Evolutionary conservation across 2,797 vertebrate genomes (phyloP).

Genomic region (Spinibarbus caldwelli): DNA sequence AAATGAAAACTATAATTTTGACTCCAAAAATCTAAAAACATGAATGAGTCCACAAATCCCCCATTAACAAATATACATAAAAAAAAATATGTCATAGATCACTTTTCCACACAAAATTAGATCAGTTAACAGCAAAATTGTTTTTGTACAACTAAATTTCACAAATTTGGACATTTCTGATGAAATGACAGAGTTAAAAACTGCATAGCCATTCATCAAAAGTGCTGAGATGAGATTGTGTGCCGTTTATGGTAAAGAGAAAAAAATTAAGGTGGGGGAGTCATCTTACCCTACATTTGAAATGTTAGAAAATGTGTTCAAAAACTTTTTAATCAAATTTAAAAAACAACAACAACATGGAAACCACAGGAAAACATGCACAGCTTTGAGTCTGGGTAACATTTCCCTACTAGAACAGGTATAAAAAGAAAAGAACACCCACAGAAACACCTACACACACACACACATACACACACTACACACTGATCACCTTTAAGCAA

Average conservation of each 20-base stretch:
- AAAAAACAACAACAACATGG: neutral
- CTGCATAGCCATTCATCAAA: neutral
- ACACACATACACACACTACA: slow-evolving; percentile 33
- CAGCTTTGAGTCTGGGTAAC: neutral
- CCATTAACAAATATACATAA: neutral
- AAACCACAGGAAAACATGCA: neutral
- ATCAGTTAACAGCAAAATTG: neutral
- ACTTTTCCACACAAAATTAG: neutral
- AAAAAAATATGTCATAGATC: neutral
- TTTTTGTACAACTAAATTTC: neutral
- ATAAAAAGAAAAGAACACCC: slow-evolving; percentile 8
- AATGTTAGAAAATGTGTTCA: neutral
- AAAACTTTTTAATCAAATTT: slow-evolving; percentile 3
- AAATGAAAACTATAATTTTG: neutral
- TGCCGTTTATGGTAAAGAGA: neutral
- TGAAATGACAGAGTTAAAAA: neutral
- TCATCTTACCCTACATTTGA: neutral
- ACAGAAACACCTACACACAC: slow-evolving; percentile 17
- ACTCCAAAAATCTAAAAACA: neutral
- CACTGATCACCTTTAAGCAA: slow-evolving; percentile 65
- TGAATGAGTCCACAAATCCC: neutral
- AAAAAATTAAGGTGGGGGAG: neutral
- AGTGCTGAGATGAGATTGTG: neutral
- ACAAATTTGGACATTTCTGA: neutral
- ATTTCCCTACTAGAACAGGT: neutral